Conservation (phyloP, 2,113 vertebrate species). For the Genyomyrus donnyi region DNA sequence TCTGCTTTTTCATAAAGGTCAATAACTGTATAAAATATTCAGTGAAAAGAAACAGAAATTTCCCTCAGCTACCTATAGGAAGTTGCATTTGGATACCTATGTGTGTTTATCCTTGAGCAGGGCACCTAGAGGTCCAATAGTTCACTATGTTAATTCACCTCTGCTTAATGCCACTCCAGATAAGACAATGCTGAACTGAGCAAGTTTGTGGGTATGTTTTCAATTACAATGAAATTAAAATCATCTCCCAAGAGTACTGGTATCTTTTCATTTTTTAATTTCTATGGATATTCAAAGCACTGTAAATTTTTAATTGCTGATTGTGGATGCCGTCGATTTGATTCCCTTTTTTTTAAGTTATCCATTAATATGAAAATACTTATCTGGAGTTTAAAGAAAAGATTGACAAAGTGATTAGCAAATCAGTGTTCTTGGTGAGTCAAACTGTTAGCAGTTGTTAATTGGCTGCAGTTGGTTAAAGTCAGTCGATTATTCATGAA, state of each 20-base stretch:
- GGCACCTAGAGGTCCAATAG: background rate
- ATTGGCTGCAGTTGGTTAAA: background rate
- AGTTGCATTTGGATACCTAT: background rate
- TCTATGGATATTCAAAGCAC: conserved; percentile 5
- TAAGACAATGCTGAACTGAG: background rate
- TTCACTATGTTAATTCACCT: background rate
- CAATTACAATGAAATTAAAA: conserved; percentile 6
- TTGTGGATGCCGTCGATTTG: background rate
- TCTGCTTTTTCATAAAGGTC: conserved; percentile 1
- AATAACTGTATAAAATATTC: background rate
- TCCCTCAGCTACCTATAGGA: background rate
- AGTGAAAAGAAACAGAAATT: background rate
- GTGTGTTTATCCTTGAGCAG: background rate
- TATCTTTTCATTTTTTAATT: conserved; percentile 11
- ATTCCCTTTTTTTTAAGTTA: background rate
- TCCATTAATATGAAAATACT: conserved; percentile 3
- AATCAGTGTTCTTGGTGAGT: background rate
- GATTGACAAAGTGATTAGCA: conserved; percentile 1
- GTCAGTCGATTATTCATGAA: background rate
- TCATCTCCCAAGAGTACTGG: background rate
- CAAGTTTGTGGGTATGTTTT: background rate
- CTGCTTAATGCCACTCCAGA: background rate
- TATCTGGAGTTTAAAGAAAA: conserved; percentile 2
- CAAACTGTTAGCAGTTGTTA: background rate
- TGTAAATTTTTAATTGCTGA: conserved; percentile 5